phyloP scores from a whole-genome alignment of 1,140 invertebrate species.

The Cydia amplana region DNA sequence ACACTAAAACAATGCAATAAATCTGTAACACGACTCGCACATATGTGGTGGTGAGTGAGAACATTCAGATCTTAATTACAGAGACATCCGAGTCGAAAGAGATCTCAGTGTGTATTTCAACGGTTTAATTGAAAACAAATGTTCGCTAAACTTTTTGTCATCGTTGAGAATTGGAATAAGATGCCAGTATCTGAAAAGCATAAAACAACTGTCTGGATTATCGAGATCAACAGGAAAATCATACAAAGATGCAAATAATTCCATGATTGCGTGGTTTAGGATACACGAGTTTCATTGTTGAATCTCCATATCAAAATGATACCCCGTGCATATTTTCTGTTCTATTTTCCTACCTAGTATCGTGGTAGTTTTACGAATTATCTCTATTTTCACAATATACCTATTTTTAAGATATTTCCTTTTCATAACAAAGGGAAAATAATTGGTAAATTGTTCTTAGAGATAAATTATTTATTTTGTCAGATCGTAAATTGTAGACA shows the following conservation, averaged over 20 bases:
- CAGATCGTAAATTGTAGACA: neutral
- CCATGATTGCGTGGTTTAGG: too few relatives aligned
- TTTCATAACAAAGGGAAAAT: too few relatives aligned
- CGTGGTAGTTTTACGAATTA: too few relatives aligned
- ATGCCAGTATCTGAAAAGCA: neutral
- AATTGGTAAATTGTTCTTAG: neutral
- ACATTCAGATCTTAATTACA: constrained; percentile 66
- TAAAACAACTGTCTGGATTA: neutral
- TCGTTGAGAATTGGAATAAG: neutral
- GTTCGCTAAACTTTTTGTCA: constrained; percentile 41
- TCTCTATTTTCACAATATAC: neutral
- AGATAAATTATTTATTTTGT: constrained; percentile 1
- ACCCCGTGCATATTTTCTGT: too few relatives aligned
- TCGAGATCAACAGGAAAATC: neutral
- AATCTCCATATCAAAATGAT: too few relatives aligned
- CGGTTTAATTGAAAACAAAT: constrained; percentile 74
- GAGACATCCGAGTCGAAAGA: constrained; percentile 56
- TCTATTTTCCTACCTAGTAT: too few relatives aligned
- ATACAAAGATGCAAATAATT: neutral
- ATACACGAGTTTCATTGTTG: too few relatives aligned
- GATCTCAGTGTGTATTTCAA: constrained; percentile 66
- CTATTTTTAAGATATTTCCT: neutral
- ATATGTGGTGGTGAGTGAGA: constrained; percentile 56
- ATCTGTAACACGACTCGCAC: constrained; percentile 58
- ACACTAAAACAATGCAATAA: constrained; percentile 55